A percentile compares a stretch with the other conserved stretches of the same genome.
Evolutionary conservation across 2,888 invertebrate genomes (phyloP).

Genomic region (Noctua janthe): DNA sequence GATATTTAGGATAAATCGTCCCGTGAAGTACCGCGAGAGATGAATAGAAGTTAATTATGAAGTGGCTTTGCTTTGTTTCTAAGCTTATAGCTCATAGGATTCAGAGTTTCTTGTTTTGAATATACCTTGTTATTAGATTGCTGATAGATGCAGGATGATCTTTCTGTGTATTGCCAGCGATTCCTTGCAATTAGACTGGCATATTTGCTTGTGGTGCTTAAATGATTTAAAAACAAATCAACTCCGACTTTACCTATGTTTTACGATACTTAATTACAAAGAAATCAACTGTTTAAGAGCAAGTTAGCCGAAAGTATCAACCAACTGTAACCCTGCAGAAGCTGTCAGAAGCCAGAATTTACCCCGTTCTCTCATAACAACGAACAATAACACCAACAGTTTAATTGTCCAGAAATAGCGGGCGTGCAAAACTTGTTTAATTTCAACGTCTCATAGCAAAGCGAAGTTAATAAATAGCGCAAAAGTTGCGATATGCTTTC

Average conservation of each 20-base stretch:
- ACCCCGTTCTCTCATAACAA: slow-evolving; percentile 12
- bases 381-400: slow-evolving; percentile 24
- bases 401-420: slow-evolving; percentile 41
- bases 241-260: background rate
- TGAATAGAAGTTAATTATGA: background rate
- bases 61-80: background rate
- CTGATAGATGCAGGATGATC: background rate
- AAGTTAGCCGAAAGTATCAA: background rate
- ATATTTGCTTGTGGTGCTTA: background rate
- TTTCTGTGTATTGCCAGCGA: background rate
- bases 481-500: slow-evolving; percentile 48
- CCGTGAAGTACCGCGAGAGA: background rate
- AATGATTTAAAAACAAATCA: background rate
- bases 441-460: slow-evolving; percentile 51
- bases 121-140: background rate
- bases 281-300: background rate
- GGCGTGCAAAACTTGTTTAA: slow-evolving; percentile 50
- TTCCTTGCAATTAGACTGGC: background rate
- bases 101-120: background rate
- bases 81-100: background rate
- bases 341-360: slow-evolving; percentile 2
- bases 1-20: background rate
- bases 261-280: background rate
- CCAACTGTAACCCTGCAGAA: background rate
- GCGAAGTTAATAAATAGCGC: slow-evolving; percentile 53